Evolutionary conservation across 1,140 invertebrate species (phyloP).

Genomic region (Drosophila yakuba): DNA sequence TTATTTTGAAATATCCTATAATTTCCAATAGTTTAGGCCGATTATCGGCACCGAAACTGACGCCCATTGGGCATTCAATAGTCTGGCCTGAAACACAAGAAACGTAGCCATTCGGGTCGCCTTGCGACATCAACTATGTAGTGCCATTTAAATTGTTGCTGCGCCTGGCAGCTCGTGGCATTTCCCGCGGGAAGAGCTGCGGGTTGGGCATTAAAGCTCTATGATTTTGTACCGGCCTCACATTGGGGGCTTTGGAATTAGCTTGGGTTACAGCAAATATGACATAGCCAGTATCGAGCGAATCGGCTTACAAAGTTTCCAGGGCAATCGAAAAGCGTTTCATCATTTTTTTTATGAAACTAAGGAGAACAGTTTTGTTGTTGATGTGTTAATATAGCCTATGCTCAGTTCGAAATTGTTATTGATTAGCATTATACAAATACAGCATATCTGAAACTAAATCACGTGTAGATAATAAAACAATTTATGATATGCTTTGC

Average conservation of each 20-base stretch:
- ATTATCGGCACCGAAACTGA: background rate
- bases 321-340: conserved; percentile 36
- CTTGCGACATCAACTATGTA: conserved; percentile 12
- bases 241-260: conserved; percentile 38
- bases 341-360: conserved; percentile 47
- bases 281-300: conserved; percentile 11
- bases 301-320: conserved; percentile 47
- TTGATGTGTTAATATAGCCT: background rate
- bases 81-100: background rate
- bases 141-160: conserved; percentile 38
- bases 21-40: background rate
- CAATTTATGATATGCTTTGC: conserved; percentile 5
- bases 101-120: conserved; percentile 10
- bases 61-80: conserved; percentile 1
- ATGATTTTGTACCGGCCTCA: conserved; percentile 60
- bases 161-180: conserved; percentile 27
- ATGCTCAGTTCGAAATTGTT: conserved; percentile 29
- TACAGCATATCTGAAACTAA: conserved; percentile 63
- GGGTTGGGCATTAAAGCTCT: conserved; percentile 44
- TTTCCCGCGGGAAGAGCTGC: conserved; percentile 9
- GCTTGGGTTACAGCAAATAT: background rate
- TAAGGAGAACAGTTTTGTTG: conserved; percentile 15
- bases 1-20: background rate
- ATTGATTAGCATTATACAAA: conserved; percentile 52
- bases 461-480: conserved; percentile 30